Percentiles rank a stretch among this genome's conserved stretches.
Conservation (phyloP, 2,888 invertebrate genomes). For the Scrobipalpa atriplicella region DNA sequence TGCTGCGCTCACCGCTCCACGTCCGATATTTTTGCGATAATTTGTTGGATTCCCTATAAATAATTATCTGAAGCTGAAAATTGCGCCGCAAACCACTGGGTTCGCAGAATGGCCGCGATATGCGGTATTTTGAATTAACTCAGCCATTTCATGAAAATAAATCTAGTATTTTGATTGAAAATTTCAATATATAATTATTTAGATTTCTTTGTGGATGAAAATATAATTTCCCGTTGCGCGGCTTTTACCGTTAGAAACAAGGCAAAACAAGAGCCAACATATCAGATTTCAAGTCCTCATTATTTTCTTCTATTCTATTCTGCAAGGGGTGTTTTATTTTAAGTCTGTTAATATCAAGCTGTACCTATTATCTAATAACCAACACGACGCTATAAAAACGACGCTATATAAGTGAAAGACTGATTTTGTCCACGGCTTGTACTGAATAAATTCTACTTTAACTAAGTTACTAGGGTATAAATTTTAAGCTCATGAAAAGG, state of each 20-base stretch:
- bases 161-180: not conserved
- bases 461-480: not conserved
- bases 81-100: not conserved
- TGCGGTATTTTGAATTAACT: not conserved
- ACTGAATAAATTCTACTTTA: not conserved
- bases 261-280: no score
- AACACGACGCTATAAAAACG: no score
- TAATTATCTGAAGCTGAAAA: slow-evolving; percentile 17
- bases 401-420: not conserved
- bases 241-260: not conserved
- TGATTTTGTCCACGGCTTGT: not conserved
- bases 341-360: no score
- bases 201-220: not conserved
- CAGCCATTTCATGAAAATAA: not conserved
- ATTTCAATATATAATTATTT: not conserved
- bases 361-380: no score
- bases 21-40: slow-evolving; percentile 57
- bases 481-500: slow-evolving; percentile 16
- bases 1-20: slow-evolving; percentile 47
- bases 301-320: no score
- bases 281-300: no score
- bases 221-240: not conserved
- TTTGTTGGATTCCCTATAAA: slow-evolving; percentile 26
- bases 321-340: no score
- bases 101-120: not conserved